Evolutionary conservation across 2,113 vertebrate genomes (phyloP).

Genomic region (Istiophorus platypterus): DNA sequence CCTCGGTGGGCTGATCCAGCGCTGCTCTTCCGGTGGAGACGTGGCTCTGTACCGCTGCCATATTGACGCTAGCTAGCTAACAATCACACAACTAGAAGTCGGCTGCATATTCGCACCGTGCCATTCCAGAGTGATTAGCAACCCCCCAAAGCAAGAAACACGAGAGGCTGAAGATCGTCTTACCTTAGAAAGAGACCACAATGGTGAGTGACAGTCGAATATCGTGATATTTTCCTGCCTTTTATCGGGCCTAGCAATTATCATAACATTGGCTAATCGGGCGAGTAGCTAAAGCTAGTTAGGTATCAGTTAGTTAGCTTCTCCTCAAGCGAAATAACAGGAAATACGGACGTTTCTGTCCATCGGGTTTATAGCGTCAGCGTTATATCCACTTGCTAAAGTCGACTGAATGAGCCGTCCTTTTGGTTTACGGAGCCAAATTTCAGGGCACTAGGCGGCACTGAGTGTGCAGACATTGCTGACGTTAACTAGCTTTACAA

Average conservation of each 20-base stretch:
- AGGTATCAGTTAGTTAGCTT: constrained; percentile 17
- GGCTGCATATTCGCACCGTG: constrained; percentile 21
- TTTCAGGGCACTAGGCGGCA: background rate
- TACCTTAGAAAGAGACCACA: constrained; percentile 62
- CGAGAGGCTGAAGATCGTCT: constrained; percentile 46
- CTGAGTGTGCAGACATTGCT: constrained; percentile 44
- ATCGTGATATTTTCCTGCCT: background rate
- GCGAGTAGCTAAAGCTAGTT: constrained; percentile 39
- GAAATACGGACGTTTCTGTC: background rate
- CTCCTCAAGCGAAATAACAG: constrained; percentile 19
- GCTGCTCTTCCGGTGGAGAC: constrained; percentile 81
- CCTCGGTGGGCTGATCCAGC: constrained; percentile 62
- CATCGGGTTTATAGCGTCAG: background rate
- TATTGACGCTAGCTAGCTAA: constrained; percentile 77
- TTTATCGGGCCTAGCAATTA: constrained; percentile 61
- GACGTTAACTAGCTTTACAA: constrained; percentile 60
- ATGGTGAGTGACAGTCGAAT: constrained; percentile 71
- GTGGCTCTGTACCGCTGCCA: constrained; percentile 82
- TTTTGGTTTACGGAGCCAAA: background rate
- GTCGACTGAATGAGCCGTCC: background rate
- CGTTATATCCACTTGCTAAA: background rate
- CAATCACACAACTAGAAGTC: constrained; percentile 48
- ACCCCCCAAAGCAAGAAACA: constrained; percentile 15
- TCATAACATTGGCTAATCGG: constrained; percentile 71
- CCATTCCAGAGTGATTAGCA: constrained; percentile 39